Conservation (phyloP, 2,888 invertebrate species). For the Mythimna lalbum region DNA sequence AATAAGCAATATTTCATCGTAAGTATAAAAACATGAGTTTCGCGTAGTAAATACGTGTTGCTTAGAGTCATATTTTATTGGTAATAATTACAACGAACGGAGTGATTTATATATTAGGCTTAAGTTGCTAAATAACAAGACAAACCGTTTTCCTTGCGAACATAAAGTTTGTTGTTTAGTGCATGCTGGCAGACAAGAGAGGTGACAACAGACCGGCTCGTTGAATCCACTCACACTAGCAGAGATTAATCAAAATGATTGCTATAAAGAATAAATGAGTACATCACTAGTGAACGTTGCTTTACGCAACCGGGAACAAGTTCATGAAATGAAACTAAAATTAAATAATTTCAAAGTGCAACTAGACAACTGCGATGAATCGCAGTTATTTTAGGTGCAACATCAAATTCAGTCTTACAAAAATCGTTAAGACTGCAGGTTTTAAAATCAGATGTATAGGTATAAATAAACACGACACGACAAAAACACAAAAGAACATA, state of each 20-base stretch:
- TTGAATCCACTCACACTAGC: conserved; percentile 66
- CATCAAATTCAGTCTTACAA: background rate
- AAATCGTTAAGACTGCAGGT: background rate
- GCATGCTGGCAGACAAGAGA: conserved; percentile 64
- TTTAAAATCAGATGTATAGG: background rate
- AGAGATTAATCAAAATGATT: conserved; percentile 67
- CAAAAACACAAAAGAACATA: background rate
- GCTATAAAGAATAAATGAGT: conserved; percentile 34
- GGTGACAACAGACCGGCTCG: conserved; percentile 78
- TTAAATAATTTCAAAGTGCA: background rate
- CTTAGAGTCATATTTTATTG: conserved; percentile 59
- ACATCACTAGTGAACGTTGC: conserved; percentile 1
- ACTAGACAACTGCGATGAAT: background rate
- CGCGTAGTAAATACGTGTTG: conserved; percentile 61
- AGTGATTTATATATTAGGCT: conserved; percentile 66
- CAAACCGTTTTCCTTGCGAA: conserved; percentile 58
- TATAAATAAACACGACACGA: background rate
- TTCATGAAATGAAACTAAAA: background rate
- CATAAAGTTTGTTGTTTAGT: conserved; percentile 77
- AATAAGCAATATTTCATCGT: conserved; percentile 41
- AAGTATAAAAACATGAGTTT: conserved; percentile 41
- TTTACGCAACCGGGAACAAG: background rate
- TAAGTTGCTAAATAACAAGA: conserved; percentile 68
- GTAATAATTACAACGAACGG: conserved; percentile 50
- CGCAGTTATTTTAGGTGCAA: background rate